Evolutionary conservation across 2,113 vertebrate species (phyloP).

Genomic region (Hemichromis elongatus): DNA sequence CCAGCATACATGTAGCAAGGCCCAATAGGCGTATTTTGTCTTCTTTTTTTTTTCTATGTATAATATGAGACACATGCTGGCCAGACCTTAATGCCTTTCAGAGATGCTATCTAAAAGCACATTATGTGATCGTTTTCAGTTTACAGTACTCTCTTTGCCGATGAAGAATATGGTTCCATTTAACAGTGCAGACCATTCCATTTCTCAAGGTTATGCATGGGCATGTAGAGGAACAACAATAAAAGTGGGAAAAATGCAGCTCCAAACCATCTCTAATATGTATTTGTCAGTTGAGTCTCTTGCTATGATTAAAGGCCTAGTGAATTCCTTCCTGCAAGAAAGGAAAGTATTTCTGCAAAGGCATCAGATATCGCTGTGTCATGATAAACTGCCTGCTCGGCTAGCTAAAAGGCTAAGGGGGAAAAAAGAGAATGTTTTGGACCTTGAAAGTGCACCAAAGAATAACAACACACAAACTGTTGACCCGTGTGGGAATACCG

Average conservation of each 20-base stretch:
- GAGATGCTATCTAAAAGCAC: slow-evolving; percentile 70
- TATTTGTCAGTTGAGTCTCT: slow-evolving; percentile 71
- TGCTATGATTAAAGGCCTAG: slow-evolving; percentile 70
- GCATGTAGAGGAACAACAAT: slow-evolving; percentile 66
- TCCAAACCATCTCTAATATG: slow-evolving; percentile 64
- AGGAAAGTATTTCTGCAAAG: slow-evolving; percentile 73
- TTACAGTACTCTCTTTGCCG: slow-evolving; percentile 53
- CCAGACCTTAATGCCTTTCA: slow-evolving; percentile 64
- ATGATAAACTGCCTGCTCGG: slow-evolving; percentile 67
- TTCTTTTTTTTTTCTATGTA: slow-evolving; percentile 19
- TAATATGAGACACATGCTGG: slow-evolving; percentile 62
- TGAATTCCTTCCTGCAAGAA: slow-evolving; percentile 67
- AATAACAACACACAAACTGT: slow-evolving; percentile 56
- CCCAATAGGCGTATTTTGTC: slow-evolving; percentile 41
- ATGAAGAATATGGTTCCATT: slow-evolving; percentile 69
- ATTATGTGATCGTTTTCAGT: slow-evolving; percentile 70
- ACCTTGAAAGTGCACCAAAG: slow-evolving; percentile 62
- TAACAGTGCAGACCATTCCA: slow-evolving; percentile 49
- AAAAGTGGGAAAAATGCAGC: slow-evolving; percentile 59
- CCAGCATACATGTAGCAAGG: slow-evolving; percentile 9
- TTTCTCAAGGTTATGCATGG: slow-evolving; percentile 73
- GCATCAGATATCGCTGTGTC: slow-evolving; percentile 74
- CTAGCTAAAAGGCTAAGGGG: slow-evolving; percentile 54
- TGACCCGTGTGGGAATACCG: slow-evolving; percentile 31
- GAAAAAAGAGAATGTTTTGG: slow-evolving; percentile 58